These are phyloP conservation scores for Campylomormyrus tamandua DNA, from an alignment of 2,113 vertebrate genomes.

Conservation along the genomic window DNA sequence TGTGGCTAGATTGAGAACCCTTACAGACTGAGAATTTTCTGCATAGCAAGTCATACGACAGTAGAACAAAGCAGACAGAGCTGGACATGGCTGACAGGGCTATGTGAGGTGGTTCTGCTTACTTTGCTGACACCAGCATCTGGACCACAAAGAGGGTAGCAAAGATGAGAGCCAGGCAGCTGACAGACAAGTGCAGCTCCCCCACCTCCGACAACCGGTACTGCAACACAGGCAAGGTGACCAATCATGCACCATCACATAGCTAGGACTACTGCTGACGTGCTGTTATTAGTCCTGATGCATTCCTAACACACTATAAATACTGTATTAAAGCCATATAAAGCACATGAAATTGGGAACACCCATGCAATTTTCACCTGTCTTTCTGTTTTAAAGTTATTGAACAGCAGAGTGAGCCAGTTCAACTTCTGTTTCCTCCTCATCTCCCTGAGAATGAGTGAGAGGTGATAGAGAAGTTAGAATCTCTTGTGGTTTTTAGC, in stretches of 20 bases:
- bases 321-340: not conserved
- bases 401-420: constrained; percentile 61
- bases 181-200: constrained; percentile 65
- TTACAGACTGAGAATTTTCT: not conserved
- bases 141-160: constrained; percentile 68
- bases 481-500: not conserved
- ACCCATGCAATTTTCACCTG: constrained; percentile 41
- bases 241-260: not conserved
- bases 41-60: not conserved
- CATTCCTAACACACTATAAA: not conserved
- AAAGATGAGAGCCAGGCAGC: constrained; percentile 67
- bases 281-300: not conserved
- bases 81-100: not conserved
- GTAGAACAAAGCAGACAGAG: not conserved
- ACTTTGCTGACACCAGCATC: constrained; percentile 75
- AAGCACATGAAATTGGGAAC: not conserved
- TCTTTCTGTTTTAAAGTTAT: constrained; percentile 53
- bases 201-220: constrained; percentile 66
- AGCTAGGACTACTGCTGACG: not conserved
- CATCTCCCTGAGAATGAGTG: constrained; percentile 27
- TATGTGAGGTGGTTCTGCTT: constrained; percentile 32
- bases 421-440: constrained; percentile 53
- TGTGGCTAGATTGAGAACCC: not conserved
- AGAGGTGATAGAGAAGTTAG: not conserved
- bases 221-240: constrained; percentile 46